phyloP scores from a whole-genome alignment of 2,888 invertebrate genomes.

The Periphyllus acericola region DNA sequence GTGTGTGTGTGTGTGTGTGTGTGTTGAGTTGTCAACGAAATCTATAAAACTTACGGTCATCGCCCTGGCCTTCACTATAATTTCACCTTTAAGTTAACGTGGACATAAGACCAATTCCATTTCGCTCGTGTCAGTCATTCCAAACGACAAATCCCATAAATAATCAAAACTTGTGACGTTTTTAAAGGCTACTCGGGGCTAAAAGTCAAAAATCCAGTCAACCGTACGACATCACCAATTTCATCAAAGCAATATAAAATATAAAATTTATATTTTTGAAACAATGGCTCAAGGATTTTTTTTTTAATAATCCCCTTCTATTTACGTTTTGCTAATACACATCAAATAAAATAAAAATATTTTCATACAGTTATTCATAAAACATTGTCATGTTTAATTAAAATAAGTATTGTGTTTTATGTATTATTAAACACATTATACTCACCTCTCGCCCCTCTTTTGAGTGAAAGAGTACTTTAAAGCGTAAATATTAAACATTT shows the following conservation, averaged over 20 bases:
- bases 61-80: conserved; percentile 3
- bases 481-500: too few species aligned
- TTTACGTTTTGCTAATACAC: too few species aligned
- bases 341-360: too few species aligned
- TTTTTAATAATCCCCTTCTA: not conserved
- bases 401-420: too few species aligned
- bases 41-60: conserved; percentile 27
- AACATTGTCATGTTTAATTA: too few species aligned
- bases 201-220: conserved; percentile 7
- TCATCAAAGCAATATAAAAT: not conserved
- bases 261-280: not conserved
- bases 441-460: too few species aligned
- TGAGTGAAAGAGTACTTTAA: too few species aligned
- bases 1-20: not conserved
- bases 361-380: too few species aligned
- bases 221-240: not conserved
- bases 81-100: not conserved
- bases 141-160: conserved; percentile 32
- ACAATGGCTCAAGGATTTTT: not conserved
- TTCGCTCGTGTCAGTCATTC: conserved; percentile 27
- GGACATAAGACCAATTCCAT: not conserved
- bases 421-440: too few species aligned
- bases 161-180: conserved; percentile 45
- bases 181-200: conserved; percentile 1
- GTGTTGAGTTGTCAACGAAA: not conserved